phyloP scores from a whole-genome alignment of 2,888 invertebrate genomes.

The Andrena dorsata region DNA sequence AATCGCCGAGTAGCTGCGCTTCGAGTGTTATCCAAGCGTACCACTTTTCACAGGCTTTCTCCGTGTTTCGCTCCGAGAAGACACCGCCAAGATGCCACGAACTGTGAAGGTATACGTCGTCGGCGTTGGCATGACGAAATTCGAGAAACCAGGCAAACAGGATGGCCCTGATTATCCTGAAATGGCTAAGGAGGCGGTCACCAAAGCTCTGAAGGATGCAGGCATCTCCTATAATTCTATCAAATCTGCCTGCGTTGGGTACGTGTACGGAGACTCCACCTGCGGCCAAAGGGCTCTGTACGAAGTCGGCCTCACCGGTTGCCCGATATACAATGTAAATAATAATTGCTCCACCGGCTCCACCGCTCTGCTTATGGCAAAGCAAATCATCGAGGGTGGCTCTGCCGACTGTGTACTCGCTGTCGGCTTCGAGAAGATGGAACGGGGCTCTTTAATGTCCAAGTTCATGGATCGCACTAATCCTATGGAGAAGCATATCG shows the following conservation, averaged over 20 bases:
- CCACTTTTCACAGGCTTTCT: neutral
- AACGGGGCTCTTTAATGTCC: slow-evolving; percentile 93
- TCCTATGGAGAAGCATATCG: slow-evolving; percentile 95
- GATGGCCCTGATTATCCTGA: slow-evolving; percentile 96
- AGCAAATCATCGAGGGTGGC: slow-evolving; percentile 96
- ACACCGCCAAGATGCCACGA: slow-evolving; percentile 71
- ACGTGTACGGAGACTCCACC: slow-evolving; percentile 98
- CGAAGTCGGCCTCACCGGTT: slow-evolving; percentile 97
- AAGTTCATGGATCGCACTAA: slow-evolving; percentile 93
- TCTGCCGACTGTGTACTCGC: slow-evolving; percentile 95
- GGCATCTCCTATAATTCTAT: slow-evolving; percentile 91
- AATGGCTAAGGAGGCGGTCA: slow-evolving; percentile 96
- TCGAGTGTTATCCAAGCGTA: neutral
- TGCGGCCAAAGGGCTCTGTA: slow-evolving; percentile 98
- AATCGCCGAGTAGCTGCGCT: neutral
- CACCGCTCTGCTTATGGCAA: slow-evolving; percentile 95
- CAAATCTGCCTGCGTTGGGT: slow-evolving; percentile 96
- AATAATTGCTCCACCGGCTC: slow-evolving; percentile 99
- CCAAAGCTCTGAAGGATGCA: slow-evolving; percentile 94
- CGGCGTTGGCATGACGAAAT: slow-evolving; percentile 99
- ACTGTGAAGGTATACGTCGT: slow-evolving; percentile 91
- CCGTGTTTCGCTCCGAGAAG: neutral
- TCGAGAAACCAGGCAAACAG: slow-evolving; percentile 95
- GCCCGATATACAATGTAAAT: slow-evolving; percentile 99
- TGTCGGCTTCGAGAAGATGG: slow-evolving; percentile 99